phyloP scores from a whole-genome alignment of 2,113 vertebrate genomes.

The Entosphenus tridentatus region DNA sequence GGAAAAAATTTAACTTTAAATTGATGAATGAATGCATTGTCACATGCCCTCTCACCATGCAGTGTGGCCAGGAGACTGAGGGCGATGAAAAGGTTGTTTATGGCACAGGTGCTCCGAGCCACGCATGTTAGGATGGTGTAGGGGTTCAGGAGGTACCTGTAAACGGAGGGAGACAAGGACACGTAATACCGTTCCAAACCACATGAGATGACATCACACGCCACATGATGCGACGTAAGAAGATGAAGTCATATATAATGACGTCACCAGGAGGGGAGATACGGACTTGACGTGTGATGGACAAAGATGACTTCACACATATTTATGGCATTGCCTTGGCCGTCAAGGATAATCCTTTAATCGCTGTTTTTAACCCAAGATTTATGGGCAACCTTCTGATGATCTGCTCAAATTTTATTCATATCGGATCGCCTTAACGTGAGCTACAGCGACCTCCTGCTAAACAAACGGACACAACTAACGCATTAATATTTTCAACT shows the following conservation, averaged over 20 bases:
- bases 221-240: not conserved
- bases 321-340: too few relatives aligned
- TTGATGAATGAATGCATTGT: not conserved
- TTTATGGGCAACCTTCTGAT: too few relatives aligned
- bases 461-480: too few relatives aligned
- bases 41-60: conserved; percentile 37
- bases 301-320: too few relatives aligned
- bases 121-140: conserved; percentile 85
- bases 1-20: conserved; percentile 12
- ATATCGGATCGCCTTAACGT: too few relatives aligned
- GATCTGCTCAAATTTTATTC: too few relatives aligned
- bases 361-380: too few relatives aligned
- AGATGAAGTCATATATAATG: not conserved
- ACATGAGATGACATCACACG: not conserved
- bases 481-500: too few relatives aligned
- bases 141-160: conserved; percentile 80
- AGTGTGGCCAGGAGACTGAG: conserved; percentile 72
- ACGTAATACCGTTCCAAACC: not conserved
- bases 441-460: too few relatives aligned
- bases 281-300: too few relatives aligned
- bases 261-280: not conserved
- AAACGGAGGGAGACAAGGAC: conserved; percentile 12
- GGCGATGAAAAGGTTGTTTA: conserved; percentile 66
- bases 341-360: too few relatives aligned
- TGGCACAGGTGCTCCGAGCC: conserved; percentile 76